phyloP scores from a whole-genome alignment of 2,113 vertebrate genomes.

The Bungarus multicinctus region DNA sequence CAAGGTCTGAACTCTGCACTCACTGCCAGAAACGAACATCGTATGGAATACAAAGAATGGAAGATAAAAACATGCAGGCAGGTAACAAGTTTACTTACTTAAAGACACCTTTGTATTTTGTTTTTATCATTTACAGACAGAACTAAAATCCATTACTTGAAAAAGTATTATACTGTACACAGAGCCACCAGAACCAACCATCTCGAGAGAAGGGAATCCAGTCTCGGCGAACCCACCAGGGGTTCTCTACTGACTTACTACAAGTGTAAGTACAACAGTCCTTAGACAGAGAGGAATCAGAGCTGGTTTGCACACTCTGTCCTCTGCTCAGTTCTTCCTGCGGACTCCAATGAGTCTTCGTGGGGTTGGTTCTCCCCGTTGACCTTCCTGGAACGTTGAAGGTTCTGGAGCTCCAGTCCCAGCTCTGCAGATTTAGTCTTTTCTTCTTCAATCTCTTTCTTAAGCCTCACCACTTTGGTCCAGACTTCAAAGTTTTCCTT shows the following conservation, averaged over 20 bases:
- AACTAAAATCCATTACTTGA: too few species aligned
- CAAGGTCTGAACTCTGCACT: not conserved
- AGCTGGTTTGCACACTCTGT: not conserved
- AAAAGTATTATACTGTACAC: not conserved
- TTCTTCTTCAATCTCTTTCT: slow-evolving; percentile 76
- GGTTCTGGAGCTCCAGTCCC: slow-evolving; percentile 71
- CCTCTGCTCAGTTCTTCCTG: slow-evolving; percentile 23
- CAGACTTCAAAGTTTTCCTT: slow-evolving; percentile 84
- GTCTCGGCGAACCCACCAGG: not conserved
- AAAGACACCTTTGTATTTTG: not conserved
- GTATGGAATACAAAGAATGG: slow-evolving; percentile 21
- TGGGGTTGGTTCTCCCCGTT: slow-evolving; percentile 75
- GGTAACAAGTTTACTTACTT: not conserved
- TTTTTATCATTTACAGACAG: not conserved
- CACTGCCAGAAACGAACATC: slow-evolving; percentile 22
- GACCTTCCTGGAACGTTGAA: slow-evolving; percentile 71
- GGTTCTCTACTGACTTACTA: not conserved
- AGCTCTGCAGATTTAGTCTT: slow-evolving; percentile 68
- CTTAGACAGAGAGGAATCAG: not conserved
- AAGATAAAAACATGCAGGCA: not conserved
- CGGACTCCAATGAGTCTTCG: slow-evolving; percentile 66
- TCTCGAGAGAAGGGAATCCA: not conserved
- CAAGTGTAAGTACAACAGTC: not conserved
- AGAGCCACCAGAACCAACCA: not conserved
- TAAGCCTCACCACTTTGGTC: slow-evolving; percentile 80